A percentile compares a stretch with the other conserved stretches of the same genome.
phyloP scores from a whole-genome alignment of 2,888 invertebrate species.

The Apocheima hispidaria region DNA sequence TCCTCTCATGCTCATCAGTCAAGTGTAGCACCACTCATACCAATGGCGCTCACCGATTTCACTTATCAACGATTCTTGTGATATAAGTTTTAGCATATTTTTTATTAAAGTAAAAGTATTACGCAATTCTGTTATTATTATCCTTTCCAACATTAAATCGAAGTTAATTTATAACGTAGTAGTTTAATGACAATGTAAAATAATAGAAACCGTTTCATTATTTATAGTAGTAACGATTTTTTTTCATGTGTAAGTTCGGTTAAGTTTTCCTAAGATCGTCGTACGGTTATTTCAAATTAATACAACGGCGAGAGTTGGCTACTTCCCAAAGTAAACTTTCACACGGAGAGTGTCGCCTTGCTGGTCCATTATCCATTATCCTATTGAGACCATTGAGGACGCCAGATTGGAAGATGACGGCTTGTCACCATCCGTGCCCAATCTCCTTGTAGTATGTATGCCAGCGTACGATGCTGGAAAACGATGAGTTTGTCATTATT shows the following conservation, averaged over 20 bases:
- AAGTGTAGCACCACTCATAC: not conserved
- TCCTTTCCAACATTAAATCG: not conserved
- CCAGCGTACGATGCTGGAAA: not conserved
- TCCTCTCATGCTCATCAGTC: not conserved
- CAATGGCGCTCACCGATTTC: not conserved
- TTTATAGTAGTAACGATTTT: too few species aligned
- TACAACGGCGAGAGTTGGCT: constrained; percentile 22
- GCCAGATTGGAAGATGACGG: constrained; percentile 47
- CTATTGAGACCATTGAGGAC: constrained; percentile 45
- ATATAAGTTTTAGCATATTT: constrained; percentile 5
- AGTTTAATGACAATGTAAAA: too few species aligned
- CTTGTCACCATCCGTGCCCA: constrained; percentile 36
- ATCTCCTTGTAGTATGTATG: constrained; percentile 22
- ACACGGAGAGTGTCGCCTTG: constrained; percentile 54
- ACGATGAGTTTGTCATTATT: not conserved
- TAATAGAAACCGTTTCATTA: too few species aligned
- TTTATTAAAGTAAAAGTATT: not conserved
- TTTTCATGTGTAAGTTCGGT: too few species aligned
- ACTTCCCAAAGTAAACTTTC: constrained; percentile 54
- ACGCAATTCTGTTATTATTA: not conserved
- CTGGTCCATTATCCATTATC: constrained; percentile 47
- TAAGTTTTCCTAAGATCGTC: too few species aligned
- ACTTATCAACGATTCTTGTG: not conserved
- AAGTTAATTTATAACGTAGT: not conserved
- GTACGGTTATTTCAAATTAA: not conserved